phyloP scores from a whole-genome alignment of 2,888 invertebrate genomes.

The Aspidiotus rigidus region DNA sequence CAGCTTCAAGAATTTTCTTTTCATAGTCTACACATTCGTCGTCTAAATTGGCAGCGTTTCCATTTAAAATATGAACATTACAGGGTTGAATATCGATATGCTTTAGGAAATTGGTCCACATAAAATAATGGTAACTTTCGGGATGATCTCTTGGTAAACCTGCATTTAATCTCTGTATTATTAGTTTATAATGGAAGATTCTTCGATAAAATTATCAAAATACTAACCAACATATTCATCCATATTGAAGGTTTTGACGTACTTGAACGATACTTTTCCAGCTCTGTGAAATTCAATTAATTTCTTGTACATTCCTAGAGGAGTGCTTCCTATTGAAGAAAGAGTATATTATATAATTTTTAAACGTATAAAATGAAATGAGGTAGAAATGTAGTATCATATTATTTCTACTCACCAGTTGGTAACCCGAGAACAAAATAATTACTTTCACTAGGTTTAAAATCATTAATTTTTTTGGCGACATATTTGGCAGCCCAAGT shows the following conservation, averaged over 20 bases:
- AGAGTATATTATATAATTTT: background rate
- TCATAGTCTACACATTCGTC: conserved; percentile 84
- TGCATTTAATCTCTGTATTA: conserved; percentile 38
- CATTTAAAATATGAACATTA: conserved; percentile 88
- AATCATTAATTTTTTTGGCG: conserved; percentile 79
- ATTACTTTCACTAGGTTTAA: conserved; percentile 68
- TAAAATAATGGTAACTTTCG: conserved; percentile 96
- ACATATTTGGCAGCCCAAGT: conserved; percentile 97
- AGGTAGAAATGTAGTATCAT: background rate
- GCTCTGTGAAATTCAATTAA: conserved; percentile 81
- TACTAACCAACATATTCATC: conserved; percentile 87
- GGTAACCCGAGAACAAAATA: conserved; percentile 92
- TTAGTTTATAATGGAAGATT: background rate
- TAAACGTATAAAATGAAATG: background rate
- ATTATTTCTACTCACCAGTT: conserved; percentile 57
- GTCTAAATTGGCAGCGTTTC: conserved; percentile 77
- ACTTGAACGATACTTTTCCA: conserved; percentile 85
- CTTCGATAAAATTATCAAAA: no score
- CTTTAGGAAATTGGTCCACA: conserved; percentile 98
- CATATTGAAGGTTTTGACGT: conserved; percentile 99
- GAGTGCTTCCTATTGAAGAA: conserved; percentile 71
- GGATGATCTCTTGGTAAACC: conserved; percentile 84
- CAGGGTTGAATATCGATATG: conserved; percentile 91
- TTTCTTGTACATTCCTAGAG: conserved; percentile 88
- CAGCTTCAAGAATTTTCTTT: conserved; percentile 68